Base-by-base conservation (phyloP, 2,888 invertebrate genomes). In the Abscondita cerata region DNA sequence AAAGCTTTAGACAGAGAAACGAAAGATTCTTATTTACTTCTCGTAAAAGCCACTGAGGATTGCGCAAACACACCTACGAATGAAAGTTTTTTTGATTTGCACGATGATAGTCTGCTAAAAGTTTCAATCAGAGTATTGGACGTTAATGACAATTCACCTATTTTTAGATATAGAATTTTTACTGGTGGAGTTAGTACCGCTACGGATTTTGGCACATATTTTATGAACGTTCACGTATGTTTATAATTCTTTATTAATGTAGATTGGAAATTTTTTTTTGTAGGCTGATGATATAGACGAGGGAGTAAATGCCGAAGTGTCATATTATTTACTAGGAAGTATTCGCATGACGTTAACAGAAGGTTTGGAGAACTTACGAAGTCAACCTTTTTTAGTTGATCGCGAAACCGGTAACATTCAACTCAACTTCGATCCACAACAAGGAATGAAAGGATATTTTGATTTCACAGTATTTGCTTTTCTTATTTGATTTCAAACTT, bases 381-480 rank as follows among this genome's bases (percentile, higher is more conserved):
- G 88, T 19, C 85, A 90, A 0, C 94, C 95, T 0, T 96, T 96
- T 80, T 81, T 95, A 4, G 89, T 95, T 1, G 90, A 96, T 72
- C 82, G 82, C 38, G 86, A 89, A n/a, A 90, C 92, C 0, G 95
- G 96, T 0, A 89, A 90, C 0, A 88, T 98, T 18, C 87, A 88
- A 60, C 83, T 98, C 2, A 96, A 97, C 80, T 96, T 97, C 76
- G 96, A 96, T 82, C 97, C 97, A 0, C 96, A 96, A 78, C 91
- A 93, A 72, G 93, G 93, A 56, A 96, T 96, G 97, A 96, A n/a
- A 77, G 98, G 97, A 38, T 96, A 96, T 79, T 97, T 97, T 76
- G 93, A 95, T 81, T 95, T 96, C 73, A 89, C 89, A 87, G 91
- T 90, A 77, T 74, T n/a, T n/a, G n/a, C n/a, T n/a, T n/a, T n/a